These are phyloP conservation scores for Hermaeophaga mercurialis DNA, from an alignment of 2,888 invertebrate species.

Conservation along the genomic window DNA sequence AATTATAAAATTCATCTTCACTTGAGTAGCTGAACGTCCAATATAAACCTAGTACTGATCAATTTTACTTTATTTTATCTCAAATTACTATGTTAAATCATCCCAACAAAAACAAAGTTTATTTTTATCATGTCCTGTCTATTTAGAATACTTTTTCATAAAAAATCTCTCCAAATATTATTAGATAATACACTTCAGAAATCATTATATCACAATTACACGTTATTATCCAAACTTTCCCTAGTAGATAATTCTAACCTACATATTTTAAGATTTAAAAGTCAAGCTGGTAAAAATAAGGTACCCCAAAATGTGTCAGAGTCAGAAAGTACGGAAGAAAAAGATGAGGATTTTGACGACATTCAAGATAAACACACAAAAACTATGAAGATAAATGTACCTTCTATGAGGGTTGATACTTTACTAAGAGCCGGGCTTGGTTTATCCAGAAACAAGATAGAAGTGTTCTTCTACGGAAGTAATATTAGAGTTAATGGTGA, in stretches of 20 bases:
- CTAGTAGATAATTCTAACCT: conserved; percentile 23
- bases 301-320: conserved; percentile 59
- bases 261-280: conserved; percentile 39
- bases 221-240: not conserved
- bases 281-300: conserved; percentile 42
- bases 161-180: not conserved
- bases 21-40: no score
- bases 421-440: conserved; percentile 72
- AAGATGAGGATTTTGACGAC: conserved; percentile 58
- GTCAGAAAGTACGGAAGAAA: conserved; percentile 56
- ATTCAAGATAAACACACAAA: conserved; percentile 64
- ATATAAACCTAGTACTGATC: no score
- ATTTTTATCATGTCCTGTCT: conserved; percentile 6
- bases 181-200: not conserved
- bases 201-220: not conserved
- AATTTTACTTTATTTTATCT: no score
- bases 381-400: conserved; percentile 66
- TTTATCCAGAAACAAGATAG: conserved; percentile 79
- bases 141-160: conserved; percentile 11
- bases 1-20: no score
- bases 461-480: conserved; percentile 78
- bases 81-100: no score
- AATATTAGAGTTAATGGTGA: conserved; percentile 80
- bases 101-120: no score
- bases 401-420: conserved; percentile 72